Conservation (phyloP, 1,140 invertebrate species). For the Drosophila sucinea region DNA sequence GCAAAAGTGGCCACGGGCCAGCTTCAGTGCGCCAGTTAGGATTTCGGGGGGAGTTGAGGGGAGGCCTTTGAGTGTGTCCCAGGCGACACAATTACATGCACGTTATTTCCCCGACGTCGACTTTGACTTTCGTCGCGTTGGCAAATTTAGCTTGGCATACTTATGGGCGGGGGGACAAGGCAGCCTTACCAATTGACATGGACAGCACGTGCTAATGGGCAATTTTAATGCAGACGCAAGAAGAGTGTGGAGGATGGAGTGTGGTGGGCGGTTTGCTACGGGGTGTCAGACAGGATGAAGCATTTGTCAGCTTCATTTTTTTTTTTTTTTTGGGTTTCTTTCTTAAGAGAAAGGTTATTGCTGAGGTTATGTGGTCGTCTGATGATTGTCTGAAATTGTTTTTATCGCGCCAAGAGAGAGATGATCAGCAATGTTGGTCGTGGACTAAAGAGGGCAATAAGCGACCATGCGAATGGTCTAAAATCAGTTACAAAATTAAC, state of each 20-base stretch:
- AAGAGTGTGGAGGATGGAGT: too few species aligned
- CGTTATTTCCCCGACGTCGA: conserved; percentile 38
- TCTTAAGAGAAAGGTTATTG: background rate
- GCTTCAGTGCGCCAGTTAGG: conserved; percentile 35
- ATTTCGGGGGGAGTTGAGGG: conserved; percentile 15
- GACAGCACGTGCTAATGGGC: conserved; percentile 72
- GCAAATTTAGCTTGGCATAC: conserved; percentile 19
- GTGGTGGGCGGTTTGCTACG: too few species aligned
- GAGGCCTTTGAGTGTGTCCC: conserved; percentile 34
- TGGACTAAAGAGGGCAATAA: too few species aligned
- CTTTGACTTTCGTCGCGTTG: conserved; percentile 41
- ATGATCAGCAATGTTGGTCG: background rate
- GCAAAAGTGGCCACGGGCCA: conserved; percentile 75
- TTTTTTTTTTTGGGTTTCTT: background rate
- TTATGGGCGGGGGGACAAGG: conserved; percentile 39
- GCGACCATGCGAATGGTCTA: too few species aligned
- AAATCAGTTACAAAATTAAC: too few species aligned
- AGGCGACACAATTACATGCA: conserved; percentile 76
- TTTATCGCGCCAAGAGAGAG: background rate
- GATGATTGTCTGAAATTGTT: conserved; percentile 14
- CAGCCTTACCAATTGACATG: conserved; percentile 62
- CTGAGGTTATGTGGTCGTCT: conserved; percentile 10
- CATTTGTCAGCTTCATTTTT: conserved; percentile 13
- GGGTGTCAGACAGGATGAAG: background rate
- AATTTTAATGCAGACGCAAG: background rate